Evolutionary conservation across 1,140 invertebrate genomes (phyloP), one percentile per base, ranked within the genome.

Genomic region (Carcinoscorpius rotundicauda): DNA sequence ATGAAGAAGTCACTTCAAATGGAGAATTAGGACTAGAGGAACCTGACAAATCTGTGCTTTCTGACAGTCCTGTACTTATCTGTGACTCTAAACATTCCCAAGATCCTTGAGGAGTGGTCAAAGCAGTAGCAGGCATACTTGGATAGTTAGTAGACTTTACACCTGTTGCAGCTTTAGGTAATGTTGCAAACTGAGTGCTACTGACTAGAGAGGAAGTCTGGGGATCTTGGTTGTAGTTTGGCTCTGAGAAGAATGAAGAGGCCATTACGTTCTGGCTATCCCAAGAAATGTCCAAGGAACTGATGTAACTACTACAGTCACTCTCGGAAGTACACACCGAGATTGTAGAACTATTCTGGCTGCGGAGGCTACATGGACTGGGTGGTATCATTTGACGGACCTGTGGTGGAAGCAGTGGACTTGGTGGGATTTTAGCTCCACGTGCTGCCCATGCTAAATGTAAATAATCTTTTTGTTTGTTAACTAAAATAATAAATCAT

Each of bases 41-140:
- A 51, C 64, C 66, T 10, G 66, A 67, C 48, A 67, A 67, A 55
- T 67, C 66, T 49, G 66, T 67, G 51, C 66, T 67, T 60, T 67
- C 66, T 3, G 66, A 67, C n/a, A 67, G 60, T 51, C 66, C 66
- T 29, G 66, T 67, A 5, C 66, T 67, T 5, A 63, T 64, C 6
- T 67, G 66, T 29, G 29, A 29, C 51, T 68, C 67, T 4, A 68
- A 51, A 49, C 67, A 63, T 57, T 68, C 67, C 67, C 67, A 68
- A 55, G 67, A 68, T 9, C 67, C 67, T 60, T 68, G 62, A 4
- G 66, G 66, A 49, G 59, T 61, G 6, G 49, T 52, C 55, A 64
- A 9, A 6, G 53, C n/a, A n/a, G 53, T 55, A 8, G 53, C 6
- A n/a, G 53, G 53, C n/a, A 55, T 8, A 3, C 53, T 55, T 8